A percentile compares a stretch with the other conserved stretches of the same genome.
phyloP scores from a whole-genome alignment of 1,140 invertebrate species.

The Hypothenemus hampei region DNA sequence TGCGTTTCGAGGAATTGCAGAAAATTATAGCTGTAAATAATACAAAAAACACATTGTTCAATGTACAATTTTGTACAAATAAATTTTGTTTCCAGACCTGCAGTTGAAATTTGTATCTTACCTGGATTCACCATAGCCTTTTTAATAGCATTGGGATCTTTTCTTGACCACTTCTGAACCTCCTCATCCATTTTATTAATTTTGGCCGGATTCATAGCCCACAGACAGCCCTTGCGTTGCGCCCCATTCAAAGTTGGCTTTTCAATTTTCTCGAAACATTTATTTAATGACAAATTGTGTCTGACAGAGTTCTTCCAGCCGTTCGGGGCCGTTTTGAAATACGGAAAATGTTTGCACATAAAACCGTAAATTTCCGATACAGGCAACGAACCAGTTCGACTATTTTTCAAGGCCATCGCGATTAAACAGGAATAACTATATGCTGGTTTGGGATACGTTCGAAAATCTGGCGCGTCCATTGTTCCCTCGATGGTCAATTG shows the following conservation, averaged over 20 bases:
- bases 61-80: too few species aligned
- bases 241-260: constrained; percentile 78
- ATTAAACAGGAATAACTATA: constrained; percentile 94
- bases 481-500: background rate
- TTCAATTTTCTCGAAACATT: constrained; percentile 97
- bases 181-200: constrained; percentile 96
- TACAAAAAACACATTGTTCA: too few species aligned
- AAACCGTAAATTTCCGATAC: constrained; percentile 99
- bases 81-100: too few species aligned
- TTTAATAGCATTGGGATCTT: constrained; percentile 80
- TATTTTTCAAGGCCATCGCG: constrained; percentile 96
- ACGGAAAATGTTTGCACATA: constrained; percentile 97
- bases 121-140: constrained; percentile 86
- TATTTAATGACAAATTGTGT: constrained; percentile 93
- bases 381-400: constrained; percentile 85
- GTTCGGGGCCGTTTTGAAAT: constrained; percentile 94
- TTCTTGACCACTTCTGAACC: constrained; percentile 92
- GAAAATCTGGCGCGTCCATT: constrained; percentile 49
- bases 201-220: constrained; percentile 94
- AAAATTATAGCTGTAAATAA: too few species aligned
- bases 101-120: constrained; percentile 18
- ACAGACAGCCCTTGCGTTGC: constrained; percentile 84
- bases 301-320: constrained; percentile 98
- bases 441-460: constrained; percentile 88
- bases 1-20: background rate